phyloP scores from a whole-genome alignment of 2,797 vertebrate genomes.

The Manis crassicaudata region DNA sequence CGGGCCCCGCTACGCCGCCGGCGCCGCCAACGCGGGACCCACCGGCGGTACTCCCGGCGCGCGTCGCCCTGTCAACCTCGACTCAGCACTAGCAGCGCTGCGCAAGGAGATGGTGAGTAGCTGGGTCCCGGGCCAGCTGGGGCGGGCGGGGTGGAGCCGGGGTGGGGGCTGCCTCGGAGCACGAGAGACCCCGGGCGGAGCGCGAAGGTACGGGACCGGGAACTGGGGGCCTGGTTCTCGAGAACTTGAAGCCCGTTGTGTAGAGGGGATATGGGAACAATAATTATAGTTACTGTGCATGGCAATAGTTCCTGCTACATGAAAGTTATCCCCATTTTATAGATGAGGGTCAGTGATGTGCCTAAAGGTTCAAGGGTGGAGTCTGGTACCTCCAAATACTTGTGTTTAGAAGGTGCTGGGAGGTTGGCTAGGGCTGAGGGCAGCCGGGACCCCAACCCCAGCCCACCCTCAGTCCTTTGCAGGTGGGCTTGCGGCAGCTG shows the following conservation, averaged over 20 bases:
- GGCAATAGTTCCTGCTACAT: not conserved
- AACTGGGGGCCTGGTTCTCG: not conserved
- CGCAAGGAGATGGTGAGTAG: constrained; percentile 90
- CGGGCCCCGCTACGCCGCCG: constrained; percentile 62
- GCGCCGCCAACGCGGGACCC: constrained; percentile 82
- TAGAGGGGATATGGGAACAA: not conserved
- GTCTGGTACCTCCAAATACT: not conserved
- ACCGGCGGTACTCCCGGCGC: constrained; percentile 74
- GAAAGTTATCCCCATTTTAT: not conserved
- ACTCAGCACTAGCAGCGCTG: constrained; percentile 88
- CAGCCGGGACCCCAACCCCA: constrained; percentile 58
- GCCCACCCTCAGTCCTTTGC: constrained; percentile 66
- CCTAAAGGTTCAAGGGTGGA: not conserved
- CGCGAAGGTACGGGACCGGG: not conserved
- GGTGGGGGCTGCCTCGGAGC: not conserved
- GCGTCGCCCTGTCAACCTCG: constrained; percentile 86
- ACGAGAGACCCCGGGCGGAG: constrained; percentile 44
- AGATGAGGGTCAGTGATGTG: not conserved
- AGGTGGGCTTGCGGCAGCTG: constrained; percentile 90
- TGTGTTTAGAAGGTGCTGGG: not conserved
- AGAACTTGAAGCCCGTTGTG: not conserved
- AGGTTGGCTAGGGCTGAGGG: not conserved
- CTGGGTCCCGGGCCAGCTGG: not conserved
- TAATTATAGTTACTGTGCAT: not conserved
- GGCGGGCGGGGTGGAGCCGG: not conserved